Conservation (phyloP, 2,113 vertebrate genomes). For the Rhodinocichla rosea region DNA sequence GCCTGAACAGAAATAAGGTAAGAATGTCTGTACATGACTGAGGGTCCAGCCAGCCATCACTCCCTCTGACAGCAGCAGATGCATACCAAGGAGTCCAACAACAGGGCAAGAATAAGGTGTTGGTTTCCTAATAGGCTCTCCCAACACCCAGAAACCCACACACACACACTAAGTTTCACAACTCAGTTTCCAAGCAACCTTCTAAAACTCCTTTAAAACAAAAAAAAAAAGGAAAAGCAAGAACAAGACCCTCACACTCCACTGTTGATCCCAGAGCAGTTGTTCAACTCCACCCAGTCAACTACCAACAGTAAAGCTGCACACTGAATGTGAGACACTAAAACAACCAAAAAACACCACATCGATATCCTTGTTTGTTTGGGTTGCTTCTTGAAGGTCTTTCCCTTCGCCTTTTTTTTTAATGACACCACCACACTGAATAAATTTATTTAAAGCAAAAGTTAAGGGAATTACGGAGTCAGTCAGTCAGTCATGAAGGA, state of each 20-base stretch:
- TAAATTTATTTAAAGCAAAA: background rate
- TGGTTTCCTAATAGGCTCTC: background rate
- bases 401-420: background rate
- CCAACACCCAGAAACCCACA: background rate
- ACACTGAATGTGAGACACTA: background rate
- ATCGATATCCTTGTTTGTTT: background rate
- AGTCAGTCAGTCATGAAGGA: too few relatives aligned
- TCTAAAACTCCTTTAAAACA: background rate
- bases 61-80: background rate
- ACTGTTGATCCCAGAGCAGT: background rate
- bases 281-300: background rate
- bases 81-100: background rate
- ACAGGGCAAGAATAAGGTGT: background rate
- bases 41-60: background rate
- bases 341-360: background rate
- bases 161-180: background rate
- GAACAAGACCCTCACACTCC: background rate
- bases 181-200: background rate
- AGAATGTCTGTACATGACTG: accelerated
- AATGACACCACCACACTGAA: background rate
- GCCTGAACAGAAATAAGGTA: background rate
- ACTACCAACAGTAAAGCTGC: background rate
- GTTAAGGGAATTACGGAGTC: accelerated
- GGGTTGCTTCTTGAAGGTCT: background rate
- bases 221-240: background rate